Conservation (phyloP, 1,140 invertebrate species). For the Drosophila funebris region DNA sequence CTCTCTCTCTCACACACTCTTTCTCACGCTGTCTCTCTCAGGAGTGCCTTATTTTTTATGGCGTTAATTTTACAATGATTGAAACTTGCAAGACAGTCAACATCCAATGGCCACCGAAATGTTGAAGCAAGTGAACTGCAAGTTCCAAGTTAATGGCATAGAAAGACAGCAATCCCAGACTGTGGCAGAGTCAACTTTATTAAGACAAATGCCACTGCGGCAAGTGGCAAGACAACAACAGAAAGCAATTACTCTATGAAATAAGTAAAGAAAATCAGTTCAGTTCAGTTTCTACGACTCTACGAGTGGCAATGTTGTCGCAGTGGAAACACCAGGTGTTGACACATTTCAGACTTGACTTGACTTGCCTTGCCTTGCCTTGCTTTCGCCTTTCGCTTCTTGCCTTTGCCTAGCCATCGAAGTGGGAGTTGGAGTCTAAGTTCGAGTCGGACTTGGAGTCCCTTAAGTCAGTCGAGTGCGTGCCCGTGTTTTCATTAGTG, state of each 20-base stretch:
- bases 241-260: constrained; percentile 44
- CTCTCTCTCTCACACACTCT: background rate
- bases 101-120: constrained; percentile 4
- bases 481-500: constrained; percentile 36
- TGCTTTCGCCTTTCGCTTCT: background rate
- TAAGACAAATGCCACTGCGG: constrained; percentile 54
- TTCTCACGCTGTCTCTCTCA: constrained; percentile 8
- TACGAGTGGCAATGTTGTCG: constrained; percentile 13
- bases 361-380: background rate
- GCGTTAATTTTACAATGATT: constrained; percentile 78
- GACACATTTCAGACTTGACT: constrained; percentile 41
- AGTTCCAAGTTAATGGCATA: constrained; percentile 11
- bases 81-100: constrained; percentile 14
- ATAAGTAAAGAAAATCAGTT: constrained; percentile 31
- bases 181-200: constrained; percentile 34
- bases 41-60: constrained; percentile 74
- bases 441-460: background rate
- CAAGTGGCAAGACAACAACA: constrained; percentile 17
- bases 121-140: background rate
- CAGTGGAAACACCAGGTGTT: constrained; percentile 34
- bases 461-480: constrained; percentile 8
- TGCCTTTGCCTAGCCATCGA: background rate
- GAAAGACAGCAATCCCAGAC: constrained; percentile 11
- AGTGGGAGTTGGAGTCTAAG: background rate
- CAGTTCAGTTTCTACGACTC: constrained; percentile 2